Evolutionary conservation across 2,797 vertebrate genomes (phyloP), one percentile per base, ranked within the genome.

Genomic region (Rhinoraja longicauda): DNA sequence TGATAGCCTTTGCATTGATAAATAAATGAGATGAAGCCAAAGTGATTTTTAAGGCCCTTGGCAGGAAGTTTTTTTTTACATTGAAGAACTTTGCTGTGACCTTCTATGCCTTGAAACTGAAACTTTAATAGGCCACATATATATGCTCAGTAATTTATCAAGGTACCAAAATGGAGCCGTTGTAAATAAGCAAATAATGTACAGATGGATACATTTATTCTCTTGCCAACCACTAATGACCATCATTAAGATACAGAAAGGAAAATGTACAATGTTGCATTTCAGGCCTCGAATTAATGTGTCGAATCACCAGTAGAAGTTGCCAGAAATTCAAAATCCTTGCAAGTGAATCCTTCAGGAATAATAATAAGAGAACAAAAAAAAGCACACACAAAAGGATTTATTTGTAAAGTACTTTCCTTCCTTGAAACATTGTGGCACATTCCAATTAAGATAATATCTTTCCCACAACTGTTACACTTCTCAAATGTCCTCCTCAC

Each of bases 1-100:
- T 95, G 92, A 96, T 94, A 95, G 95, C 94, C 95, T 96, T 95
- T 96, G 96, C 95, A 97, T 96, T 95, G 93, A 94, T 96, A 96
- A 97, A 96, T 95, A 95, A 96, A 96, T 96, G 94, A 93, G 82
- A 93, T 73, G 94, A 94, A 86, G 86, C 79, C 93, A 84, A 92
- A 70, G 72, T 73, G 62, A 82, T 59, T 81, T 26, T 93, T 73
- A 59, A 72, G 45, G 62, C 53, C 21, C 13, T 29, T 90, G 70
- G 53, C 67, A 57, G 57, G 75, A 86, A 88, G 12, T 93, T 93
- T 24, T 5, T 73, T 53, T 36, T 90, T 10, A 15, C 57, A 12
- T 24, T 70, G 86, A 90, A 90, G 62, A 90, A 90, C 86, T 90
- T 64, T 90, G 62, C n/a, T 70, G 62, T 67, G 86, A 90, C 86